Conservation (phyloP, 2,113 vertebrate genomes). For the Petrocephalus microphthalmus region DNA sequence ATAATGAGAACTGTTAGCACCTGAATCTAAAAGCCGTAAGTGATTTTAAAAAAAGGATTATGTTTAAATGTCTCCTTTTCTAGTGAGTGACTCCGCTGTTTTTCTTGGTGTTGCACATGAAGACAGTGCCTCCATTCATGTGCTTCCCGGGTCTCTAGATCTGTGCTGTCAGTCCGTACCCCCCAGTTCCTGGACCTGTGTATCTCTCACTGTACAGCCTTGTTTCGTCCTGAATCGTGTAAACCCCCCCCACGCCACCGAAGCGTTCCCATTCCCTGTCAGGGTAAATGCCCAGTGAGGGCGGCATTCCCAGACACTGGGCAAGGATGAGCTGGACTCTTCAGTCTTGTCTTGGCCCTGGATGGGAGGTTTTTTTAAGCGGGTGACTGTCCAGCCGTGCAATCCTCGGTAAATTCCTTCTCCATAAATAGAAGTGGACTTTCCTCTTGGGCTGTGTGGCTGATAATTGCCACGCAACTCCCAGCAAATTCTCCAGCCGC, state of each 20-base stretch:
- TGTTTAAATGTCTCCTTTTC: slow-evolving; percentile 15
- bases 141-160: slow-evolving; percentile 43
- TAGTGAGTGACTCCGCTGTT: slow-evolving; percentile 34
- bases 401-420: background rate
- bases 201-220: slow-evolving; percentile 48
- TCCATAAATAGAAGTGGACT: background rate
- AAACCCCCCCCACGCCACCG: slow-evolving; percentile 36
- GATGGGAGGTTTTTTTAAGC: background rate
- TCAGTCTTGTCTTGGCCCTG: background rate
- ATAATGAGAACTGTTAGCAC: background rate
- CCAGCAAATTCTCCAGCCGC: background rate
- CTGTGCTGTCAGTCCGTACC: slow-evolving; percentile 45
- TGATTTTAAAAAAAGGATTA: background rate
- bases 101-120: slow-evolving; percentile 39
- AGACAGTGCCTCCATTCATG: slow-evolving; percentile 61
- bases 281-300: slow-evolving; percentile 23
- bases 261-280: background rate
- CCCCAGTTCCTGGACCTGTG: slow-evolving; percentile 46
- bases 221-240: slow-evolving; percentile 49
- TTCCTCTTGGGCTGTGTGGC: background rate
- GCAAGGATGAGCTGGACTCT: background rate
- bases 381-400: background rate
- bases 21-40: background rate
- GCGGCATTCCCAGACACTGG: background rate
- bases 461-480: background rate